Evolutionary conservation across 2,113 vertebrate species (phyloP), one percentile per base, ranked within the genome.

Genomic region (Hipposideros armiger): DNA sequence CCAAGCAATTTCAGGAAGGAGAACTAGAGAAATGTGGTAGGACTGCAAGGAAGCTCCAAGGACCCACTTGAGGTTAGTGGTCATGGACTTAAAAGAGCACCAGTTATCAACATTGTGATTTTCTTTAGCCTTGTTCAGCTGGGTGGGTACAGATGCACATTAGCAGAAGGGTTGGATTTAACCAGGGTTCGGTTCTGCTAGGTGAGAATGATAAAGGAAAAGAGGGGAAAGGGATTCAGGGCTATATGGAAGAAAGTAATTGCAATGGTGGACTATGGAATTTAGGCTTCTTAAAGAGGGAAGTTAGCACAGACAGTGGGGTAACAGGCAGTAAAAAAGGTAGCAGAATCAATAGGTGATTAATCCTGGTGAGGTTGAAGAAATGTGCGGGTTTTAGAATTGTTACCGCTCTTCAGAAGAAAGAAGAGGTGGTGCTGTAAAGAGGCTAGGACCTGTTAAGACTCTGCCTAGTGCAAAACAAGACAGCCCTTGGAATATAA

Each of bases 131-230:
- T 69, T 77, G 32, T 81, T 54, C 82, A 47, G 8, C 24, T 22
- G 52, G 24, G 22, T 74, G 30, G 9, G 26, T 45, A 64, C 9
- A 87, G 17, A 73, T 82, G 32, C 15, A 87, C 47, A 76, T 60
- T 74, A 76, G 30, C 28, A 8, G 17, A 70, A 32, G 5, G n/a
- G 20, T 45, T 45, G 22, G 11, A 60, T 89, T 62, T 64, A 83
- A 83, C 58, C 78, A 89, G 45, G 72, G 16, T 64, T 93, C 28
- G 20, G n/a, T 26, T 89, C 52, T 89, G 1, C 50, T 69, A 81
- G 66, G 50, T 88, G 50, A 92, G 84, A 70, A 62, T 17, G 11
- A 67, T 60, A 89, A 89, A 92, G 62, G 50, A 83, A 70, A 86
- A 85, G 30, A 40, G n/a, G 7, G 24, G 47, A 50, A 94, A 92